Percentiles rank a stretch among this genome's conserved stretches.
Conservation (phyloP, 2,888 invertebrate genomes). For the Isoperla grammatica region DNA sequence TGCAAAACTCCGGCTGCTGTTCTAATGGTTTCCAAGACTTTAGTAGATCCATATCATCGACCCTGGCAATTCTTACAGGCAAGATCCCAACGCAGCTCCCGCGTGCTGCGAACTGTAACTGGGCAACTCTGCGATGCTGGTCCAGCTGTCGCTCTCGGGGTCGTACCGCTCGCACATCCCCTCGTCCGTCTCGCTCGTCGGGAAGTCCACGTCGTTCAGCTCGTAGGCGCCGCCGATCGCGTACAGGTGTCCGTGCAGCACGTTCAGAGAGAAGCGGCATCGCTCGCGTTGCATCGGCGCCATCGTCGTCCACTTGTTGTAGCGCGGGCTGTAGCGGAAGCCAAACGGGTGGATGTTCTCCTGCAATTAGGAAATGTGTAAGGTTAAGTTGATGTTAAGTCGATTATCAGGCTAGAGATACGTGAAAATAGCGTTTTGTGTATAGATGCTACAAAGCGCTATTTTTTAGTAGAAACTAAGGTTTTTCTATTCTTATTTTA, state of each 20-base stretch:
- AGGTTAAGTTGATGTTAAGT: too few species aligned
- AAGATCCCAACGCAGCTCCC: constrained; percentile 42
- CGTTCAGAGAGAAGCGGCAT: constrained; percentile 60
- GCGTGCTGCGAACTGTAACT: constrained; percentile 57
- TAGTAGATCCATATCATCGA: too few species aligned
- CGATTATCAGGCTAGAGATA: too few species aligned
- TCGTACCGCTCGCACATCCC: constrained; percentile 56
- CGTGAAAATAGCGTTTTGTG: too few species aligned
- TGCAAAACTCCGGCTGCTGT: too few species aligned
- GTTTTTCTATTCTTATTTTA: too few species aligned
- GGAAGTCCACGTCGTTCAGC: constrained; percentile 46
- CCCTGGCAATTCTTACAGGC: too few species aligned
- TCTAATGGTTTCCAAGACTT: too few species aligned
- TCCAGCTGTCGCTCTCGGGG: constrained; percentile 53
- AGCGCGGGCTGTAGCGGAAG: constrained; percentile 57
- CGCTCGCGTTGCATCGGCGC: constrained; percentile 60
- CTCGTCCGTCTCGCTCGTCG: constrained; percentile 28
- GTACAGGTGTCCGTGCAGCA: constrained; percentile 50
- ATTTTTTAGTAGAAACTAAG: too few species aligned
- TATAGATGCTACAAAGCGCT: too few species aligned
- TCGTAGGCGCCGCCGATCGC: constrained; percentile 61
- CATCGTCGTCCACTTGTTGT: constrained; percentile 61
- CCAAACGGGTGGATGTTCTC: constrained; percentile 70
- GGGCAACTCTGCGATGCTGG: constrained; percentile 50
- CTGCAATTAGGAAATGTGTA: too few species aligned